Conservation (phyloP, 2,888 invertebrate species). For the Heteropelma amictum region DNA sequence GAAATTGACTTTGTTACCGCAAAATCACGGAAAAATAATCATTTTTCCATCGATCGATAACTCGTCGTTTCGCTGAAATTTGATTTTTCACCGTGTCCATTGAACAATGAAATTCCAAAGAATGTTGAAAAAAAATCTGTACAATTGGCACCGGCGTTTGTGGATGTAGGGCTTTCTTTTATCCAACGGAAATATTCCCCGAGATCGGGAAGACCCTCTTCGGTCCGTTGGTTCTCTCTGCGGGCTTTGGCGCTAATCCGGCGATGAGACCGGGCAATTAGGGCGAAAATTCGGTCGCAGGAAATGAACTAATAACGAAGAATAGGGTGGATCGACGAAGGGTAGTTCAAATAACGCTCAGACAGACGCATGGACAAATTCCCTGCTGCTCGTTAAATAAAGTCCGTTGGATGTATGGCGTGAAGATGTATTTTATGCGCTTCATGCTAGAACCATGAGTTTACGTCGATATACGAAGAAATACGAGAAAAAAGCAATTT, state of each 20-base stretch:
- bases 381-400: not conserved
- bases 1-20: not conserved
- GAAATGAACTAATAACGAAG: constrained; percentile 58
- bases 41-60: not conserved
- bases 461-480: too few species aligned
- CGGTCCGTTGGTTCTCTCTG: constrained; percentile 12
- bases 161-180: not conserved
- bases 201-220: constrained; percentile 22
- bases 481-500: too few species aligned
- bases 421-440: not conserved
- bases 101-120: too few species aligned
- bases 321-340: constrained; percentile 19
- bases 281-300: constrained; percentile 52
- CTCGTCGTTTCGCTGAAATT: not conserved
- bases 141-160: too few species aligned
- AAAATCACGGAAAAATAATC: not conserved
- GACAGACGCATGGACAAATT: constrained; percentile 24
- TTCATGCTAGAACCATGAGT: not conserved
- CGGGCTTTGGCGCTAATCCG: constrained; percentile 54
- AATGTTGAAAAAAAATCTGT: too few species aligned
- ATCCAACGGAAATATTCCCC: not conserved
- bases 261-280: constrained; percentile 59
- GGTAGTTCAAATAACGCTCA: constrained; percentile 22
- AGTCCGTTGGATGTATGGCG: not conserved
- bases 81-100: too few species aligned